Base-by-base conservation (phyloP, 2,113 vertebrate species). In the Anas platyrhynchos region DNA sequence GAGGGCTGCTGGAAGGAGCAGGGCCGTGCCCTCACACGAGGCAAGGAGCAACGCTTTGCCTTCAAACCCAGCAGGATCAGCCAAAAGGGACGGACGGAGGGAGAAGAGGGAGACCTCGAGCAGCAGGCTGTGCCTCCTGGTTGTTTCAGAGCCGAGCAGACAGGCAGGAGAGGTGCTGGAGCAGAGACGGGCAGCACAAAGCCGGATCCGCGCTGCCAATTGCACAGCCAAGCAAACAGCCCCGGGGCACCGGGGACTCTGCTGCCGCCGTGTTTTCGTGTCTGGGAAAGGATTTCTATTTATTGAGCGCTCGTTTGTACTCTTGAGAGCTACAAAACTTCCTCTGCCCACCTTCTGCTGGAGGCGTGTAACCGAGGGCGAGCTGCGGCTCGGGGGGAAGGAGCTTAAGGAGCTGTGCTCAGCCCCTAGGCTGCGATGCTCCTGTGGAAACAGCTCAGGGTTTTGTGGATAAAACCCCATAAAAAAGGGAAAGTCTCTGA, bases 111-210 rank as follows among this genome's bases (percentile, higher is more conserved):
- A 72, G 46, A 50, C 69, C 29, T 38, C 23, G 36, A 78, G 43
- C 83, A 61, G 1, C 0, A 2, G 2, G 34, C 58, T 17, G 23
- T 1, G 2, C 31, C 26, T 83, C 43, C 6, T 2, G 2, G 34
- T 77, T 85, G 17, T 38, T 91, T 86, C 59, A 74, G 74, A 90
- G 41, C 5, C 5, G 41, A 74, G 3, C 46, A 88, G 75, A 54
- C 8, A 65, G 62, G 44, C 11, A 46, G 26, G 15, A 65, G 41
- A 50, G 66, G 9, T 4, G 56, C 69, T 86, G 15, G 29, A 68
- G 41, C 15, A 63, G 63, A 91, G 90, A 31, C 1, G 0, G 6
- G 43, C 61, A 11, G 21, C 56, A 38, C 67, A 79, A 76, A 86
- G 71, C 61, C 71, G 3, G 0, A 61, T 90, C 79, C 61, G 27